Conservation (phyloP, 2,888 invertebrate genomes). For the Tetranychus truncatus region DNA sequence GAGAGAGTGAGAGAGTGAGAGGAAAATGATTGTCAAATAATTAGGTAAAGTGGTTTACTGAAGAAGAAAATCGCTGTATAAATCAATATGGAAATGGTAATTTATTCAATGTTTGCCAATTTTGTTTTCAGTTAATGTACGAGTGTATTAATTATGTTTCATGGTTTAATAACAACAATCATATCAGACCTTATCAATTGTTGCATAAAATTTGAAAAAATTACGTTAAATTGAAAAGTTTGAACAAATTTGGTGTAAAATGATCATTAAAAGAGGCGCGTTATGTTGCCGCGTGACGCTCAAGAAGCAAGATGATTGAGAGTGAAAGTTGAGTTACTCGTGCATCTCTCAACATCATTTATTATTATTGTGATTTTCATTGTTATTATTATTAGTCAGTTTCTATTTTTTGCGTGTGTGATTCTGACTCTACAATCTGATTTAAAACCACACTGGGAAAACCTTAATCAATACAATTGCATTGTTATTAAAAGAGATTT, state of each 20-base stretch:
- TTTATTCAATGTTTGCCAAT: background rate
- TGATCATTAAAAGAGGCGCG: background rate
- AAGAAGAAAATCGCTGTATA: background rate
- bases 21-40: no score
- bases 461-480: background rate
- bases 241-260: constrained; percentile 1
- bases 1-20: no score
- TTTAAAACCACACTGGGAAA: constrained; percentile 1
- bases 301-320: background rate
- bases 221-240: background rate
- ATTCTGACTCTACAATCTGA: background rate
- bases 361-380: background rate
- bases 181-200: background rate
- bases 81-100: background rate
- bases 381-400: background rate
- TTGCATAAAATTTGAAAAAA: background rate
- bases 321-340: background rate
- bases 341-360: background rate
- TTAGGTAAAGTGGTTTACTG: background rate
- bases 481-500: background rate
- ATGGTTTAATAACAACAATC: background rate
- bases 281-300: background rate
- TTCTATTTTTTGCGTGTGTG: background rate
- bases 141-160: background rate
- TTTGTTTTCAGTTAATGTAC: background rate